Evolutionary conservation across 23 tunicate species (phyloP).

Genomic region (Ciona savignyi): DNA sequence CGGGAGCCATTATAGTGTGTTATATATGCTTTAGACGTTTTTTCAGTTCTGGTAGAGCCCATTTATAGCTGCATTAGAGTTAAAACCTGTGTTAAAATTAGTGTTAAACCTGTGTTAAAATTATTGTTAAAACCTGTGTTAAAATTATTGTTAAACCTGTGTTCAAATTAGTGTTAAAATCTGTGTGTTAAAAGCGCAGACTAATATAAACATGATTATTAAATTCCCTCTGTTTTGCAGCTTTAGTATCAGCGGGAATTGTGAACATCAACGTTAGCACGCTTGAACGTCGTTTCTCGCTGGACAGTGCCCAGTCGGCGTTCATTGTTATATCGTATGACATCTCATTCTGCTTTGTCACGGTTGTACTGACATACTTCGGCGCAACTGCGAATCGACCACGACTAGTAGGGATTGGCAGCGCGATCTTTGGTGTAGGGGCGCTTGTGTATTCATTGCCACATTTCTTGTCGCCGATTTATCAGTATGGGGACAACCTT

Average conservation of each 20-base stretch:
- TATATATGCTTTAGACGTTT: too few relatives aligned
- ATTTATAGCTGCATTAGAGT: too few relatives aligned
- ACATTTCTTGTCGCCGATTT: slow-evolving; percentile 61
- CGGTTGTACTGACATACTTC: slow-evolving; percentile 72
- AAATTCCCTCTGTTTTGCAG: slow-evolving; percentile 6
- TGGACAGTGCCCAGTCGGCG: slow-evolving; percentile 74
- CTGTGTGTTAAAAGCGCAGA: too few relatives aligned
- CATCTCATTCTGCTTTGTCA: slow-evolving; percentile 67
- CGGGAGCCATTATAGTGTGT: too few relatives aligned
- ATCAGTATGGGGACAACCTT: slow-evolving; percentile 23
- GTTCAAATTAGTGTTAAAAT: too few relatives aligned
- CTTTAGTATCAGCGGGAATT: slow-evolving; percentile 40
- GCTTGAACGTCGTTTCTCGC: slow-evolving; percentile 80
- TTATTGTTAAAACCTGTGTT: too few relatives aligned
- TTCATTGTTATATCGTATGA: slow-evolving; percentile 72
- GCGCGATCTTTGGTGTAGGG: slow-evolving; percentile 38
- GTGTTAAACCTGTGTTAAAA: too few relatives aligned
- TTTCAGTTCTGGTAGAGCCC: too few relatives aligned
- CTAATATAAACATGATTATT: too few relatives aligned
- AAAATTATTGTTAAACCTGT: too few relatives aligned
- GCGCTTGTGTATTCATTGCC: slow-evolving; percentile 66
- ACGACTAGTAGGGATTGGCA: slow-evolving; percentile 48
- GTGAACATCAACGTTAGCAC: slow-evolving; percentile 71
- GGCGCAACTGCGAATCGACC: slow-evolving; percentile 52
- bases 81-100: too few relatives aligned